Conservation (phyloP, 2,113 vertebrate genomes). For the Corythornis cristatus region DNA sequence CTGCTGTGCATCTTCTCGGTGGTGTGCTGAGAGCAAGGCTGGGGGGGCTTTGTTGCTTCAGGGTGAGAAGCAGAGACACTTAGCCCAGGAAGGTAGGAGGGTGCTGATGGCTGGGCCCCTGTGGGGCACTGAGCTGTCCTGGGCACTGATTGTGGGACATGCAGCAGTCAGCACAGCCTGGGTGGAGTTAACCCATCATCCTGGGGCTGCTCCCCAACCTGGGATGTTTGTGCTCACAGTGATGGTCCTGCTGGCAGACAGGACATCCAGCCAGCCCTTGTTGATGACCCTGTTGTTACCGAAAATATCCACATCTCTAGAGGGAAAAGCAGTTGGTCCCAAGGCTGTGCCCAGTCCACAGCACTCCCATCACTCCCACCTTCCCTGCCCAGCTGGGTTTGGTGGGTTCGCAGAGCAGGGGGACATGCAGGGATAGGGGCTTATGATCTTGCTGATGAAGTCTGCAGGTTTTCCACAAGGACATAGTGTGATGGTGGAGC, state of each 20-base stretch:
- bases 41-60: background rate
- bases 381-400: fast-evolving
- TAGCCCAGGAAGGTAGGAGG: background rate
- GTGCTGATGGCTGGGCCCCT: background rate
- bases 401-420: background rate
- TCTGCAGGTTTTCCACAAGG: constrained; percentile 32
- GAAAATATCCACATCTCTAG: constrained; percentile 74
- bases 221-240: background rate
- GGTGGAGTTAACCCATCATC: background rate
- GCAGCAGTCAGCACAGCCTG: background rate
- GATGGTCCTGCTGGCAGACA: background rate
- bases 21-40: background rate
- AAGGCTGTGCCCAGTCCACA: background rate
- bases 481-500: constrained; percentile 43
- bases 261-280: constrained; percentile 57
- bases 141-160: background rate
- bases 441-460: constrained; percentile 49
- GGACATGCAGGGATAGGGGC: background rate
- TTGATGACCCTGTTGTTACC: constrained; percentile 68
- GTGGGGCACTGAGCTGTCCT: background rate
- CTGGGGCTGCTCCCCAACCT: background rate
- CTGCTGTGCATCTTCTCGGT: background rate
- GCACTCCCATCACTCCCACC: too few species aligned
- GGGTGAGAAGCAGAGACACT: background rate
- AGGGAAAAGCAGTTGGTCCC: background rate